A percentile compares a stretch with the other conserved stretches of the same genome.
Conservation (phyloP, 2,888 invertebrate species). For the Rapana venosa region DNA sequence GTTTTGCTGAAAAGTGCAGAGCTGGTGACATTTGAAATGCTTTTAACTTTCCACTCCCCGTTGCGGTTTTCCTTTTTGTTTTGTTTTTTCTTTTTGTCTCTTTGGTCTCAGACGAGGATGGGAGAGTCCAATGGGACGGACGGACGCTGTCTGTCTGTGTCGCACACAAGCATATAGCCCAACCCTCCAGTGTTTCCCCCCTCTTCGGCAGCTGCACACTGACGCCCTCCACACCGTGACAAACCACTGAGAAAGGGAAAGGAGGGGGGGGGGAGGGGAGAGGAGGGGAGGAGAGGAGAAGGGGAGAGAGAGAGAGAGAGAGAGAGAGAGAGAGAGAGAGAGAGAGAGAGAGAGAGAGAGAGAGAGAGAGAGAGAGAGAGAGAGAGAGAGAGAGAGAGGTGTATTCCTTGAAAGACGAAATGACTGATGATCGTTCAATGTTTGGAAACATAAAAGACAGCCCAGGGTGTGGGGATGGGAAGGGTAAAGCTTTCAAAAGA, state of each 20-base stretch:
- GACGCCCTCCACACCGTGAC: not conserved
- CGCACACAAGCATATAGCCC: not conserved
- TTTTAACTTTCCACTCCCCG: not conserved
- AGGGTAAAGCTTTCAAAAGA: not conserved
- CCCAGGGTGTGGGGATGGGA: not conserved
- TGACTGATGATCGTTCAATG: slow-evolving; percentile 4
- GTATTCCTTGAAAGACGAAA: not conserved
- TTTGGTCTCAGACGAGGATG: slow-evolving; percentile 5
- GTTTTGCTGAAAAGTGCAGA: no score
- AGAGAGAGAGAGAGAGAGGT: no score
- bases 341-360: no score
- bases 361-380: no score
- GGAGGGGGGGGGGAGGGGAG: not conserved
- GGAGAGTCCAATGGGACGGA: not conserved
- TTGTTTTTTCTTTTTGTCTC: no score
- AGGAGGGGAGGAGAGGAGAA: no score
- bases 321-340: no score
- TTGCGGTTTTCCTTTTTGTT: no score
- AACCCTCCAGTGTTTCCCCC: not conserved
- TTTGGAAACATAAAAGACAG: not conserved
- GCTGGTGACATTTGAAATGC: no score
- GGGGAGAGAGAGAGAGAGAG: not conserved
- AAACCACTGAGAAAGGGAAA: not conserved
- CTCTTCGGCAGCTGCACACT: not conserved
- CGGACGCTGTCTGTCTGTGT: not conserved